These are phyloP conservation scores for Cygnus olor DNA, from an alignment of 2,797 vertebrate species.

Conservation along the genomic window DNA sequence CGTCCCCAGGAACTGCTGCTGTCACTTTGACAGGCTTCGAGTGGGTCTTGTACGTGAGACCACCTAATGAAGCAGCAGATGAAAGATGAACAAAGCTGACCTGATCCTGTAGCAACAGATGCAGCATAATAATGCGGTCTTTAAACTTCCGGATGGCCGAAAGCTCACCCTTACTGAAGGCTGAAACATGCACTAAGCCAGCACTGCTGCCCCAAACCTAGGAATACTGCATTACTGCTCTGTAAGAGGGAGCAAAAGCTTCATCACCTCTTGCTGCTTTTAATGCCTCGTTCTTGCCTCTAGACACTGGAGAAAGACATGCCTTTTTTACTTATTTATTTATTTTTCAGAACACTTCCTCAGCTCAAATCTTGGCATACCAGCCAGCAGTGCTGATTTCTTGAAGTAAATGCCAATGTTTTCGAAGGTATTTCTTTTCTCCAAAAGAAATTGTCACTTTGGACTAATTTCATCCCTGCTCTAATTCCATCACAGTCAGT, in stretches of 20 bases:
- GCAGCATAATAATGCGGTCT: conserved; percentile 10
- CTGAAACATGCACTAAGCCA: not conserved
- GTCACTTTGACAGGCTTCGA: not conserved
- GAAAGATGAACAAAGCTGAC: conserved; percentile 49
- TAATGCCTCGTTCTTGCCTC: not conserved
- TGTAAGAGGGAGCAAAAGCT: not conserved
- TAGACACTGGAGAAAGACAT: not conserved
- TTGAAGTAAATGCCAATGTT: not conserved
- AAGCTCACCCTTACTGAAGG: not conserved
- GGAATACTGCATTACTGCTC: conserved; percentile 17
- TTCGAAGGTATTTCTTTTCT: not conserved
- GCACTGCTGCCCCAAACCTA: not conserved
- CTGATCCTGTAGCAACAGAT: not conserved
- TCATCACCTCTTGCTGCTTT: not conserved
- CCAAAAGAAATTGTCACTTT: not conserved
- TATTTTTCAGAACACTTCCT: not conserved
- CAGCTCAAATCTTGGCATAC: not conserved
- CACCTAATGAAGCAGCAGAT: conserved; percentile 47
- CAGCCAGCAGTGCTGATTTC: not conserved
- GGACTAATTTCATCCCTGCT: not conserved
- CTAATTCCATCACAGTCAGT: conserved; percentile 18
- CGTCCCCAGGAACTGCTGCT: not conserved
- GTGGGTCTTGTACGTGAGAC: not conserved
- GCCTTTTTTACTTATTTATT: not conserved
- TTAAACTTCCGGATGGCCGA: not conserved